Conservation (phyloP, 2,888 invertebrate genomes). For the Andrena dorsata region DNA sequence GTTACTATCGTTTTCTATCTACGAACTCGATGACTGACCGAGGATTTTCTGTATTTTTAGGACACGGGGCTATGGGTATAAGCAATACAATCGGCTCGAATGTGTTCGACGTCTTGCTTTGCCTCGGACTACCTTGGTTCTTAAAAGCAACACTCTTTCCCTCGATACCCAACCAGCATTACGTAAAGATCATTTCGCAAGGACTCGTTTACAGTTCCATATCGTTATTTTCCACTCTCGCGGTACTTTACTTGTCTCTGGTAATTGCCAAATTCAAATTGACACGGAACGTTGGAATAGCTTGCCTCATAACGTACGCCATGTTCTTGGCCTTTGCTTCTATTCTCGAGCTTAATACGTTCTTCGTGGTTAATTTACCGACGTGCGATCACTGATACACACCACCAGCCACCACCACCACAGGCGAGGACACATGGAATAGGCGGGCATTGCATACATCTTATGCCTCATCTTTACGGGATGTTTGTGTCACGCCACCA, state of each 20-base stretch:
- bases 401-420: no score
- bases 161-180: slow-evolving; percentile 86
- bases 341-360: slow-evolving; percentile 91
- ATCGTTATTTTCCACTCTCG: slow-evolving; percentile 90
- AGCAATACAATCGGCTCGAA: slow-evolving; percentile 94
- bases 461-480: no score
- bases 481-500: no score
- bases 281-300: slow-evolving; percentile 89
- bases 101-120: slow-evolving; percentile 92
- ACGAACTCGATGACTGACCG: not conserved
- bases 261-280: slow-evolving; percentile 89
- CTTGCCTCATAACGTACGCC: slow-evolving; percentile 89
- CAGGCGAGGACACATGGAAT: no score
- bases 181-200: slow-evolving; percentile 90
- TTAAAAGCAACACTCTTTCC: slow-evolving; percentile 89
- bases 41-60: slow-evolving; percentile 83
- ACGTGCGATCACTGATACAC: slow-evolving; percentile 87
- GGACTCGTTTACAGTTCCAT: slow-evolving; percentile 92
- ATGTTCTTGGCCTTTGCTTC: slow-evolving; percentile 90
- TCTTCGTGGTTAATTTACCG: slow-evolving; percentile 91
- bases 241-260: slow-evolving; percentile 89
- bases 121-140: slow-evolving; percentile 92
- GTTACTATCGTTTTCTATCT: not conserved
- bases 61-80: slow-evolving; percentile 92
- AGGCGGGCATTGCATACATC: no score